Base-by-base conservation (phyloP, 2,113 vertebrate species). In the Pollimyrus isidori region DNA sequence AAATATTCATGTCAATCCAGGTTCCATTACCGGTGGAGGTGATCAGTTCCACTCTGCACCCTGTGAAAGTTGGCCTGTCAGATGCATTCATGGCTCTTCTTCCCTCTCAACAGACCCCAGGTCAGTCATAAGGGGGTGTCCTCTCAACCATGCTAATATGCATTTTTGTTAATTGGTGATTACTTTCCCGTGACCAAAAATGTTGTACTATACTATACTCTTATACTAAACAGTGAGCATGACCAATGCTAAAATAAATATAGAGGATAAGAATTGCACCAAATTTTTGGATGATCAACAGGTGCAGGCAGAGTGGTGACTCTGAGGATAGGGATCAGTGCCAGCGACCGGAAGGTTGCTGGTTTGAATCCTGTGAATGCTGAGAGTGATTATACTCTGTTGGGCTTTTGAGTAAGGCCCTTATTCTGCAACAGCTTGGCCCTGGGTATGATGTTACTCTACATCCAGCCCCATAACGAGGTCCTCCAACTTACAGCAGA, bases 21-120 rank as follows among this genome's bases (percentile, higher is more conserved):
- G 94, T 99, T 87, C 97, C 98, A 0, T 92, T 99, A 91, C 93
- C 96, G 0, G 95, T 99, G 11, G 94, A 92, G 87, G 95, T 94
- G 89, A 98, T 99, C 86, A 98, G 97, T 45, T 96, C 97, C 53
- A 94, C 95, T 3, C 96, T 98, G 92, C 98, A 99, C 92, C 98
- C 98, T 0, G 97, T 99, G 13, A 99, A 99, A 93, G 96, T 97
- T 0, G 98, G 98, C 35, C 95, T 99, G 76, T 99, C 98, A 0
- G 98, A 99, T 0, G 98, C 98, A 87, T 99, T 99, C 95, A 96
- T 98, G 97, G 92, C 97, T 3, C 92, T 95, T 89, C 96, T 96
- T 19, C 90, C 96, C 0, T 92, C 96, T 21, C 90, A 95, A 0
- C 96, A 96, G 0, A 88, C 92, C 30, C 93, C 97, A 89, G 97